Percentiles rank a stretch among this genome's conserved stretches.
Conservation (phyloP, 2,113 vertebrate genomes). For the Leiothrix lutea region DNA sequence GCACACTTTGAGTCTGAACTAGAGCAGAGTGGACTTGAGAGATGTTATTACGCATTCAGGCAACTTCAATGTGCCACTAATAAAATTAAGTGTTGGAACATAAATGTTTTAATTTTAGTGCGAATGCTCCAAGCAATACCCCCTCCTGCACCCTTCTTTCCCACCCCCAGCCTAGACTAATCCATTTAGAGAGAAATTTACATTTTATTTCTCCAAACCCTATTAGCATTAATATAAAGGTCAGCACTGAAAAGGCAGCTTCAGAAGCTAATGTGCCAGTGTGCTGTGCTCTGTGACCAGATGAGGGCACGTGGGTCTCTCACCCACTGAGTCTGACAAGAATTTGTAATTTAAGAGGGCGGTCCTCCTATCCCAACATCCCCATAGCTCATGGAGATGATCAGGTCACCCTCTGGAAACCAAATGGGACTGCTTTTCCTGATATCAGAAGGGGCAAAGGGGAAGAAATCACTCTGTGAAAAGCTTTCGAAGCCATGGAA, state of each 20-base stretch:
- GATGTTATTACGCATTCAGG: slow-evolving; percentile 40
- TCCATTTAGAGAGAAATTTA: slow-evolving; percentile 73
- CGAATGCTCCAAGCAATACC: slow-evolving; percentile 54
- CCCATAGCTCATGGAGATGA: not conserved
- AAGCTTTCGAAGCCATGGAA: not conserved
- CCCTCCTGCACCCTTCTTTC: slow-evolving; percentile 3
- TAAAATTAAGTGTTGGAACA: slow-evolving; percentile 73
- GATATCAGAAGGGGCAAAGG: not conserved
- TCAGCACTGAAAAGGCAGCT: slow-evolving; percentile 56
- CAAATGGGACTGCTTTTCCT: not conserved
- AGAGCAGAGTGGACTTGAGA: not conserved
- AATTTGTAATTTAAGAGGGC: slow-evolving; percentile 54
- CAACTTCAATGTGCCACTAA: slow-evolving; percentile 59
- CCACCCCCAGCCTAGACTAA: slow-evolving; percentile 64
- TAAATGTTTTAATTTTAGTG: slow-evolving; percentile 72
- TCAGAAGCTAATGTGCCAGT: slow-evolving; percentile 63
- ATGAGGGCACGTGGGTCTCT: slow-evolving; percentile 44
- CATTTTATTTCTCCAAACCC: slow-evolving; percentile 74
- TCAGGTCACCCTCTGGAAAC: not conserved
- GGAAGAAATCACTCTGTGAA: not conserved
- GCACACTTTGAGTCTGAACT: not conserved
- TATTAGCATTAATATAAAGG: slow-evolving; percentile 73
- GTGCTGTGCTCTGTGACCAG: slow-evolving; percentile 53
- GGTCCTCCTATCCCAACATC: not conserved
- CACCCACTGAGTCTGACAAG: slow-evolving; percentile 43